Evolutionary conservation across 1,140 invertebrate species (phyloP).

Genomic region (Papilio polytes): DNA sequence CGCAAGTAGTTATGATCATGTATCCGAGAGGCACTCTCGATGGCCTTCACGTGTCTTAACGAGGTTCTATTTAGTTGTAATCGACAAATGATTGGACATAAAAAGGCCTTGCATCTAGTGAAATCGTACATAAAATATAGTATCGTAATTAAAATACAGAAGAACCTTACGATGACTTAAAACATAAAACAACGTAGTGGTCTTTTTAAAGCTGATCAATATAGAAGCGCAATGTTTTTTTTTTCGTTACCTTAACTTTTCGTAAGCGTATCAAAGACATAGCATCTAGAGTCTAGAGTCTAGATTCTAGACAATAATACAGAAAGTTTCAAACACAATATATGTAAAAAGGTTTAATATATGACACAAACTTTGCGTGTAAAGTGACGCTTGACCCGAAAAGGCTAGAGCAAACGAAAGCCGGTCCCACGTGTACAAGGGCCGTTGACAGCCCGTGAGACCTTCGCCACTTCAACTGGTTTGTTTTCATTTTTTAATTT

Average conservation of each 20-base stretch:
- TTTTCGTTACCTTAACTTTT: too few relatives aligned
- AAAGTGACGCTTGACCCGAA: conserved; percentile 33
- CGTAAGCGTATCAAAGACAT: too few relatives aligned
- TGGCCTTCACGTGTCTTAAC: neutral
- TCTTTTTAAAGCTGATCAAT: too few relatives aligned
- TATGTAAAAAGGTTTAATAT: neutral
- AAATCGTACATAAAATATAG: too few relatives aligned
- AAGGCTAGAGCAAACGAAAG: conserved; percentile 33
- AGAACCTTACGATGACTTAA: neutral
- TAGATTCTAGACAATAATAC: too few relatives aligned
- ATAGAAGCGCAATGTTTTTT: too few relatives aligned
- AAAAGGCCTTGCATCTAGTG: conserved; percentile 5
- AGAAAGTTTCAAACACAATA: neutral
- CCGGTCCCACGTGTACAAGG: conserved; percentile 23
- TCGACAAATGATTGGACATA: conserved; percentile 18
- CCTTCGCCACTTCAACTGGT: conserved; percentile 29
- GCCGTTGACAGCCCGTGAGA: conserved; percentile 29
- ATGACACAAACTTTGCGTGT: conserved; percentile 22
- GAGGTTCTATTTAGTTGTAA: conserved; percentile 25
- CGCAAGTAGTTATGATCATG: neutral
- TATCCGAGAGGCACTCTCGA: conserved; percentile 3
- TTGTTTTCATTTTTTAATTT: conserved; percentile 21
- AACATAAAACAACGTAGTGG: too few relatives aligned
- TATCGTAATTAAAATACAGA: neutral
- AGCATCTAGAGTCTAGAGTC: too few relatives aligned